phyloP scores from a whole-genome alignment of 2,888 invertebrate species.

The Drosophila ezoana region DNA sequence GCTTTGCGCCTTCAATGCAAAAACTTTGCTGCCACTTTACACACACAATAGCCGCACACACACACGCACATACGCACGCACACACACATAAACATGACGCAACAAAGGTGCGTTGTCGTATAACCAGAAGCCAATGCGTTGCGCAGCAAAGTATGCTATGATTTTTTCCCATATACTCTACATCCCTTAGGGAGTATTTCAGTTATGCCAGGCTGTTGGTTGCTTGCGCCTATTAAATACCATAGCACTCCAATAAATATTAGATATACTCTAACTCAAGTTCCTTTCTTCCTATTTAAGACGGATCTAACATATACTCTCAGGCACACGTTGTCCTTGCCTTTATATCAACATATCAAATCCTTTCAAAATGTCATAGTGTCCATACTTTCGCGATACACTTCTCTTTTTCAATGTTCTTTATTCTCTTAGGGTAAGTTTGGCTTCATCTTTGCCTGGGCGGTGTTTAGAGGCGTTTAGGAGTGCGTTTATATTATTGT shows the following conservation, averaged over 20 bases:
- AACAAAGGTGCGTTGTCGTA: conserved; percentile 63
- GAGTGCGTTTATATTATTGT: conserved; percentile 6
- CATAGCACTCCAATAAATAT: no score
- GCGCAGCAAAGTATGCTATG: conserved; percentile 43
- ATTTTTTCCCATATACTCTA: conserved; percentile 26
- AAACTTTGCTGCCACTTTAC: conserved; percentile 58
- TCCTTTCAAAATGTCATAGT: no score
- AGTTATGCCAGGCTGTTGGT: neutral
- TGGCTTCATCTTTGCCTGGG: conserved; percentile 22
- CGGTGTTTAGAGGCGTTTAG: conserved; percentile 40
- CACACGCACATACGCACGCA: conserved; percentile 8
- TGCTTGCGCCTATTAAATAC: no score
- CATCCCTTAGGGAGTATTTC: neutral
- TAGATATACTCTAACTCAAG: no score
- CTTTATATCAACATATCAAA: no score
- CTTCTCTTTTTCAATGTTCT: conserved; percentile 20
- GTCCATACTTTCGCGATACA: conserved; percentile 1
- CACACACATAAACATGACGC: conserved; percentile 31
- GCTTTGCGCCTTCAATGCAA: conserved; percentile 30
- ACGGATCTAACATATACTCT: no score
- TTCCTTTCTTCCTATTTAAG: no score
- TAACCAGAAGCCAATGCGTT: conserved; percentile 39
- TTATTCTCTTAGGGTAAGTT: conserved; percentile 13
- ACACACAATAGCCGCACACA: conserved; percentile 5
- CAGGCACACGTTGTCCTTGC: no score